A percentile compares a stretch with the other conserved stretches of the same genome.
These are phyloP conservation scores for Flexamia atlantica DNA, from an alignment of 2,888 invertebrate genomes.

Conservation along the genomic window DNA sequence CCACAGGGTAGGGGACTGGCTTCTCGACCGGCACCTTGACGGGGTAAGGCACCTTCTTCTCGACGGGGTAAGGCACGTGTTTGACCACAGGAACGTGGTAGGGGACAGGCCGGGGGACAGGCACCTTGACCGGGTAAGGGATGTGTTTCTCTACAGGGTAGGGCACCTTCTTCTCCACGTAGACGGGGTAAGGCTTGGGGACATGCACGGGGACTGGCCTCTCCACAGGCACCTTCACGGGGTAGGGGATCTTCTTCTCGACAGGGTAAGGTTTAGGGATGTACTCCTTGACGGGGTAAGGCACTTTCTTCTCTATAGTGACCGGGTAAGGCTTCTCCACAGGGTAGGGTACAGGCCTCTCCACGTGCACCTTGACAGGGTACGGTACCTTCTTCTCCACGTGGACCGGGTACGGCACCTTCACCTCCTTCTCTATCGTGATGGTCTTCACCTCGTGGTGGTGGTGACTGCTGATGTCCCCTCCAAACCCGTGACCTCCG, in stretches of 20 bases:
- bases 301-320: conserved; percentile 75
- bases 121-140: neutral
- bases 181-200: conserved; percentile 63
- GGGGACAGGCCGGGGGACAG: conserved; percentile 70
- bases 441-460: conserved; percentile 84
- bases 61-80: conserved; percentile 29
- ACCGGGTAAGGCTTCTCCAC: conserved; percentile 88
- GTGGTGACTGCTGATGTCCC: conserved; percentile 70
- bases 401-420: conserved; percentile 84
- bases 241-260: conserved; percentile 23
- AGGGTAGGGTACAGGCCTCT: conserved; percentile 81
- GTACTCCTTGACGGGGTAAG: conserved; percentile 83
- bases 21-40: conserved; percentile 83
- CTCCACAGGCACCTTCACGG: conserved; percentile 15
- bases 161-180: conserved; percentile 59
- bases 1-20: conserved; percentile 85
- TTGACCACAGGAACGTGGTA: conserved; percentile 66
- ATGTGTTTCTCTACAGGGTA: conserved; percentile 21
- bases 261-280: conserved; percentile 74
- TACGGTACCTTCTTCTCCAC: conserved; percentile 80
- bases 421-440: conserved; percentile 84
- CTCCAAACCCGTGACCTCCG: conserved; percentile 35
- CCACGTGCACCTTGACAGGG: conserved; percentile 80
- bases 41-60: conserved; percentile 76
- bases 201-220: conserved; percentile 4